These are phyloP conservation scores for Siphonodentalium dalli DNA, from an alignment of 2,888 invertebrate genomes.

Conservation along the genomic window DNA sequence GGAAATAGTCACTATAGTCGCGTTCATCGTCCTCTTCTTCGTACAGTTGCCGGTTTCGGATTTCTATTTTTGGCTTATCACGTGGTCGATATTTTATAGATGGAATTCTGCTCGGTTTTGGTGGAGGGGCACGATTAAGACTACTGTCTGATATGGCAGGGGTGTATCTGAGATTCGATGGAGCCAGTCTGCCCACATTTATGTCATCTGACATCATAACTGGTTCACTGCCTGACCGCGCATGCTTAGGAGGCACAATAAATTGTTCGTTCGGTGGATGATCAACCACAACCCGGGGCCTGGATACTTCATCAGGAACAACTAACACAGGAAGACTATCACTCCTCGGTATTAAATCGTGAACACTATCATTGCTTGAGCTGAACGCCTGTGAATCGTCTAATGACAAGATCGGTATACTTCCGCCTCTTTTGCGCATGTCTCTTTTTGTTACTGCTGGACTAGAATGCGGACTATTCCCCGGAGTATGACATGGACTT, in stretches of 20 bases:
- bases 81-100: slow-evolving; percentile 55
- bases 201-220: slow-evolving; percentile 32
- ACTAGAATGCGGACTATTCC: slow-evolving; percentile 40
- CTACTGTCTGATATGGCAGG: slow-evolving; percentile 52
- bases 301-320: no score
- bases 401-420: slow-evolving; percentile 50
- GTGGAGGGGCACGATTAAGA: slow-evolving; percentile 57
- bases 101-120: slow-evolving; percentile 67
- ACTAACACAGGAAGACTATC: no score
- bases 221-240: slow-evolving; percentile 54
- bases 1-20: slow-evolving; percentile 60
- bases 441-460: slow-evolving; percentile 33
- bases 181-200: slow-evolving; percentile 26
- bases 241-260: slow-evolving; percentile 35
- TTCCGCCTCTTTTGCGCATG: slow-evolving; percentile 45
- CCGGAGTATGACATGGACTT: slow-evolving; percentile 37
- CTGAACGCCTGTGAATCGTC: slow-evolving; percentile 27
- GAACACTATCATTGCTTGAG: slow-evolving; percentile 39
- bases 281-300: no score
- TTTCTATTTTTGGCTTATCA: slow-evolving; percentile 45
- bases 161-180: slow-evolving; percentile 24
- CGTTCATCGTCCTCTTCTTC: slow-evolving; percentile 53
- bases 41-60: slow-evolving; percentile 49
- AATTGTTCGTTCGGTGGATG: not conserved
- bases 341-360: no score